A percentile compares a stretch with the other conserved stretches of the same genome.
phyloP scores from a whole-genome alignment of 2,113 vertebrate species.

The Cyprinodon tularosa region DNA sequence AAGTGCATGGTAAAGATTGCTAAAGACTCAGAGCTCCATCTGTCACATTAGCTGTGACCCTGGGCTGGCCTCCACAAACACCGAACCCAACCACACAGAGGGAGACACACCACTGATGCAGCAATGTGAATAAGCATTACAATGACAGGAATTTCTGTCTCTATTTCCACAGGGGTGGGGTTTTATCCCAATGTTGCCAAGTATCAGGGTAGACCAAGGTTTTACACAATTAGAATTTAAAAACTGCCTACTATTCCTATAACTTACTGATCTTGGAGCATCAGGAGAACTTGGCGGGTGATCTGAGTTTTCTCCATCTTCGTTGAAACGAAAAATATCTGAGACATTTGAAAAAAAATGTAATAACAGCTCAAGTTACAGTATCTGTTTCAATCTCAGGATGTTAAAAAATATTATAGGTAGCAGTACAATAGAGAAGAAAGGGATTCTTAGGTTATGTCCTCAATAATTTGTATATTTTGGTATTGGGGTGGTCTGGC shows the following conservation, averaged over 20 bases:
- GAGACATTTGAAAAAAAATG: background rate
- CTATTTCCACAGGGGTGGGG: conserved; percentile 8
- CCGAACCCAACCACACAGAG: conserved; percentile 43
- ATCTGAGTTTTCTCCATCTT: no score
- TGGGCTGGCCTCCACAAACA: conserved; percentile 31
- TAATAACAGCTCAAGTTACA: background rate
- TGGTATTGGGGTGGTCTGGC: no score
- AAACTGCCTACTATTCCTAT: conserved; percentile 13
- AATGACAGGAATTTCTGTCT: conserved; percentile 38
- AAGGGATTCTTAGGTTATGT: background rate
- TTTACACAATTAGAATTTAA: background rate
- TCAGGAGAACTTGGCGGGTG: background rate
- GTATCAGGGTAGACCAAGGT: conserved; percentile 10
- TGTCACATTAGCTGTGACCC: conserved; percentile 61
- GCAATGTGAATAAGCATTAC: conserved; percentile 28
- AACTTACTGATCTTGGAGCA: background rate
- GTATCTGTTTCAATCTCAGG: background rate
- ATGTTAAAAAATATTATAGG: background rate
- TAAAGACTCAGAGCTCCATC: conserved; percentile 66
- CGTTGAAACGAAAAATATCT: background rate
- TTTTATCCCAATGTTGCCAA: background rate
- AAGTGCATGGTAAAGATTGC: conserved; percentile 64
- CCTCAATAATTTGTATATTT: no score
- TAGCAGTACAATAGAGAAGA: background rate
- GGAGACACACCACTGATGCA: conserved; percentile 50